Evolutionary conservation across 1,140 invertebrate species (phyloP).

Genomic region (Lasaia peninsularis): DNA sequence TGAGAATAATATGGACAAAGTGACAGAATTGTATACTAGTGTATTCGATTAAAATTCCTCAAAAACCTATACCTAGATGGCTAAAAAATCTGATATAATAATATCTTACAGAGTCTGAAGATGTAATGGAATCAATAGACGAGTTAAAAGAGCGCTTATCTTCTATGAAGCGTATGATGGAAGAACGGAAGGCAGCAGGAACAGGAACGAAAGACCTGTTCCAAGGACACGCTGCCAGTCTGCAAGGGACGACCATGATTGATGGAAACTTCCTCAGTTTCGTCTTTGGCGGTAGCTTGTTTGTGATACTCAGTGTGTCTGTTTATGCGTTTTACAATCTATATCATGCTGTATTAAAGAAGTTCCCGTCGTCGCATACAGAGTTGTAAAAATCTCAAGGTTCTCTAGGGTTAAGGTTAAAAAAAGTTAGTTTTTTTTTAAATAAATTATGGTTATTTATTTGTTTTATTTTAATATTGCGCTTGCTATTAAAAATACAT

Average conservation of each 20-base stretch:
- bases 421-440: constrained; percentile 14
- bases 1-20: no score
- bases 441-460: constrained; percentile 1
- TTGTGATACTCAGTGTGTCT: constrained; percentile 88
- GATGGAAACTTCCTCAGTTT: constrained; percentile 88
- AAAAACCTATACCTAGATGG: no score
- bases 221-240: constrained; percentile 69
- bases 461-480: neutral
- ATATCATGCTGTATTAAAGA: constrained; percentile 88
- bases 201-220: constrained; percentile 67
- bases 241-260: constrained; percentile 81
- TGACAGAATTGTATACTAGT: no score
- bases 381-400: constrained; percentile 79
- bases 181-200: constrained; percentile 79
- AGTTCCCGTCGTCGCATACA: constrained; percentile 86
- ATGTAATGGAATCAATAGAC: constrained; percentile 86
- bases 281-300: constrained; percentile 85
- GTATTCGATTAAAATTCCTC: no score
- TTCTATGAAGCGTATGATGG: constrained; percentile 88
- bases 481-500: no score
- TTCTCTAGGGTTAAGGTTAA: constrained; percentile 23
- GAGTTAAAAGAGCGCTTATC: constrained; percentile 85
- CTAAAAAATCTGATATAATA: no score
- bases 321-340: constrained; percentile 90
- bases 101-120: constrained; percentile 73